phyloP scores from a whole-genome alignment of 2,888 invertebrate genomes.

The Rotaria socialis region DNA sequence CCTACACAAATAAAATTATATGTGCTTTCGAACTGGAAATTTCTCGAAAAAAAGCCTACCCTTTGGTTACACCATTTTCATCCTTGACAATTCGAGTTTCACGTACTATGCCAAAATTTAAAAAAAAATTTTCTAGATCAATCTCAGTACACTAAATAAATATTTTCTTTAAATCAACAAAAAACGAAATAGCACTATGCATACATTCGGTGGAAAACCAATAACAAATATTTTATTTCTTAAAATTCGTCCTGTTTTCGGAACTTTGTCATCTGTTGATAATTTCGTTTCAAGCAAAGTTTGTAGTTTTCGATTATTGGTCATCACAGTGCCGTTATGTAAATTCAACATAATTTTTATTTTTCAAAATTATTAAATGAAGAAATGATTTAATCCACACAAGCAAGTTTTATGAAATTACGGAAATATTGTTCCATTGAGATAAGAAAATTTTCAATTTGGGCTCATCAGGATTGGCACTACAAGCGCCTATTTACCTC shows the following conservation, averaged over 20 bases:
- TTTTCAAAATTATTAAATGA: neutral
- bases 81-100: slow-evolving; percentile 4
- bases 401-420: neutral
- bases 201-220: slow-evolving; percentile 13
- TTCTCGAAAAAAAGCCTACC: neutral
- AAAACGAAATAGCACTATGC: neutral
- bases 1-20: neutral
- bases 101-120: neutral
- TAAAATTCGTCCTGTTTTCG: neutral
- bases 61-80: neutral
- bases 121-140: neutral
- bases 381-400: neutral
- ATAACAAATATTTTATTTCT: slow-evolving; percentile 8
- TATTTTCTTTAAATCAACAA: neutral
- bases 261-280: slow-evolving; percentile 1
- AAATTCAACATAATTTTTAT: neutral
- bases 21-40: neutral
- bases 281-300: neutral
- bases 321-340: neutral
- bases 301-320: slow-evolving; percentile 14
- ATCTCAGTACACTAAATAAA: neutral
- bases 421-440: too few relatives aligned
- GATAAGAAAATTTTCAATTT: too few relatives aligned
- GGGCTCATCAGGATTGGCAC: neutral
- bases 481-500: neutral